phyloP scores from a whole-genome alignment of 2,797 vertebrate species.

The Orestias chungarensis region DNA sequence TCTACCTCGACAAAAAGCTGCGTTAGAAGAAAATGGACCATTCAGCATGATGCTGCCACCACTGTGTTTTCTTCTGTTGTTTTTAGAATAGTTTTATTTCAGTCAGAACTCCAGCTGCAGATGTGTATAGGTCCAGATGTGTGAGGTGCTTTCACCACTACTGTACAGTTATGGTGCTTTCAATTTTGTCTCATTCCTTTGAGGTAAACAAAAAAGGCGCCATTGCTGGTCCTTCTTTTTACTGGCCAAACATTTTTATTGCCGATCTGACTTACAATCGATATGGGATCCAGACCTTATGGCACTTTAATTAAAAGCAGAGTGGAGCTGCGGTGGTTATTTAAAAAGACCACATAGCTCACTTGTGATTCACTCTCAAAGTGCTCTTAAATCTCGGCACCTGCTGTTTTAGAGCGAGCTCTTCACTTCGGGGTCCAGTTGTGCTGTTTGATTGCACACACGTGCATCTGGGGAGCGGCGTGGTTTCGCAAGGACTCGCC shows the following conservation, averaged over 20 bases:
- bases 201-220: too few relatives aligned
- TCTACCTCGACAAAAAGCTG: too few relatives aligned
- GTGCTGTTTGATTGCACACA: conserved; percentile 20
- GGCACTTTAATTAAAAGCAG: conserved; percentile 14
- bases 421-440: conserved; percentile 19
- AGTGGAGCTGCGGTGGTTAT: conserved; percentile 12
- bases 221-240: conserved; percentile 4
- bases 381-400: conserved; percentile 9
- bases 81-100: too few relatives aligned
- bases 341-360: conserved; percentile 20
- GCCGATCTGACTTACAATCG: conserved; percentile 13
- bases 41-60: not conserved
- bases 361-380: conserved; percentile 25
- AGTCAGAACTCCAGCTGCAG: too few relatives aligned
- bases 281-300: conserved; percentile 3
- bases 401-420: conserved; percentile 13
- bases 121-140: too few relatives aligned
- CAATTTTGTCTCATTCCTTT: not conserved
- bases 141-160: too few relatives aligned
- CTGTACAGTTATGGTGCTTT: not conserved
- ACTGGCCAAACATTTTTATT: not conserved
- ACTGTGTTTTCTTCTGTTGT: too few relatives aligned
- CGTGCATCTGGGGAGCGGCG: conserved; percentile 14
- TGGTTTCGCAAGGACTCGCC: conserved; percentile 22
- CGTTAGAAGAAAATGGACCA: too few relatives aligned